Conservation (phyloP, 2,113 vertebrate species). For the Gila orcuttii region DNA sequence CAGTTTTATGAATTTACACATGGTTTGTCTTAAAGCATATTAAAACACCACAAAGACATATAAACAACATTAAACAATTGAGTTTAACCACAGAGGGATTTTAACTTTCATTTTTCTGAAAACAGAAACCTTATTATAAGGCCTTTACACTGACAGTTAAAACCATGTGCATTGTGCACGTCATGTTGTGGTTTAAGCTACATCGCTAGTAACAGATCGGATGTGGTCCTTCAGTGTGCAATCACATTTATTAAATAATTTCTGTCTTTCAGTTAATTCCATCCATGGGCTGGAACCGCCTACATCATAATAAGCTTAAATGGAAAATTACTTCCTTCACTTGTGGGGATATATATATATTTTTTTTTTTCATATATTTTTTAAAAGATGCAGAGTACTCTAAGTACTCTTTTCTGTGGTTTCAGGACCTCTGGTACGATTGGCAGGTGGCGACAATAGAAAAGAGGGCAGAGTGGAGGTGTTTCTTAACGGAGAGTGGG, state of each 20-base stretch:
- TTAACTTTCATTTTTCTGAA: neutral
- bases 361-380: neutral
- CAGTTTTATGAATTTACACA: too few species aligned
- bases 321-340: neutral
- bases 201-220: neutral
- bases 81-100: too few species aligned
- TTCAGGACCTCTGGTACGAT: constrained; percentile 75
- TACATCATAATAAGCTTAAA: neutral
- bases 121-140: neutral
- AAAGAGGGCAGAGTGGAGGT: constrained; percentile 82
- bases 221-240: neutral
- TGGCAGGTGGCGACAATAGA: constrained; percentile 71
- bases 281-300: neutral
- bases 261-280: neutral
- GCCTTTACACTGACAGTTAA: neutral
- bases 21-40: too few species aligned
- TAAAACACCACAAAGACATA: too few species aligned
- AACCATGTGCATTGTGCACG: neutral
- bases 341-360: too few species aligned
- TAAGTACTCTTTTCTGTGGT: constrained; percentile 2
- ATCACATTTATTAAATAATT: neutral
- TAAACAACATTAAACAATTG: too few species aligned
- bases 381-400: neutral
- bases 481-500: constrained; percentile 79
- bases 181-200: neutral